These are phyloP conservation scores for Horisme vitalbata DNA, from an alignment of 2,888 invertebrate genomes.

Conservation along the genomic window DNA sequence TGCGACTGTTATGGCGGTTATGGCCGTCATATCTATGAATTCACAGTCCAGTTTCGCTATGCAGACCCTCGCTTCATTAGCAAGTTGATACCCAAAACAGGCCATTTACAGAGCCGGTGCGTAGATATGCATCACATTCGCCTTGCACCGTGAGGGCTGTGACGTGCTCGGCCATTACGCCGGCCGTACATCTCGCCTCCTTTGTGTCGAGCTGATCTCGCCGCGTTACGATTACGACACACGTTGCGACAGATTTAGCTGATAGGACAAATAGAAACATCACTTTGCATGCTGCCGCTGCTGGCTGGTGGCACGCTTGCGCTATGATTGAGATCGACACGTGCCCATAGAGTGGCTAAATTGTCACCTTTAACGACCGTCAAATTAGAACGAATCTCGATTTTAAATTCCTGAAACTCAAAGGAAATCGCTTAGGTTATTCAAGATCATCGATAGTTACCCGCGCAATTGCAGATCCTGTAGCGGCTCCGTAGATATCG, in stretches of 20 bases:
- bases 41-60: slow-evolving; percentile 69
- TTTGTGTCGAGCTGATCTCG: slow-evolving; percentile 74
- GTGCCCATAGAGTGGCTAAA: slow-evolving; percentile 60
- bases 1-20: slow-evolving; percentile 63
- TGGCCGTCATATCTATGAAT: slow-evolving; percentile 69
- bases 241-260: slow-evolving; percentile 74
- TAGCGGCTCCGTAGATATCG: slow-evolving; percentile 61
- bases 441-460: slow-evolving; percentile 63
- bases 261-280: slow-evolving; percentile 80
- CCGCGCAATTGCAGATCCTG: slow-evolving; percentile 62
- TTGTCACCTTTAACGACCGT: slow-evolving; percentile 52
- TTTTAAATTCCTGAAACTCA: slow-evolving; percentile 38
- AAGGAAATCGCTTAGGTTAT: slow-evolving; percentile 52
- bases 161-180: slow-evolving; percentile 75
- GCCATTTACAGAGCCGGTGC: slow-evolving; percentile 76
- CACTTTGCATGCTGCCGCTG: slow-evolving; percentile 73
- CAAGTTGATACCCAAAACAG: slow-evolving; percentile 80
- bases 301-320: slow-evolving; percentile 59
- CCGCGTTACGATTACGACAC: slow-evolving; percentile 76
- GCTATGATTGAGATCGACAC: slow-evolving; percentile 61
- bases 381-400: slow-evolving; percentile 44
- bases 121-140: slow-evolving; percentile 77
- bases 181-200: slow-evolving; percentile 74
- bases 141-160: slow-evolving; percentile 65
- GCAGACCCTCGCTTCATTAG: slow-evolving; percentile 74